Conservation (phyloP, 2,888 invertebrate species). For the Amblyjoppa proteus region DNA sequence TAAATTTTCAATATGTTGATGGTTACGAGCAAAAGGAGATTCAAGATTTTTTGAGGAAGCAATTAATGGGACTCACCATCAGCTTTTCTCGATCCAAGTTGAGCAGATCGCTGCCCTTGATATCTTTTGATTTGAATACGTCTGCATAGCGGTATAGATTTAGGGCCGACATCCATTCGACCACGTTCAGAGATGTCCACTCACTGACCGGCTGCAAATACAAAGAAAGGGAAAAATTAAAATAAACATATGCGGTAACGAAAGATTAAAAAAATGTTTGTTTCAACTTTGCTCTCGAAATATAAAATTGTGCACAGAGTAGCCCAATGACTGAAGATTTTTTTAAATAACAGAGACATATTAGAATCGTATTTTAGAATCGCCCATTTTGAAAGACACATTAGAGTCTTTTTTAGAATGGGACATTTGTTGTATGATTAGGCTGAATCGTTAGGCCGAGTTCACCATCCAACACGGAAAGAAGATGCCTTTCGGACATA, state of each 20-base stretch:
- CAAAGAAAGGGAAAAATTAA: constrained; percentile 62
- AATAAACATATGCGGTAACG: neutral
- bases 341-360: too few species aligned
- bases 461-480: constrained; percentile 24
- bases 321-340: neutral
- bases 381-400: neutral
- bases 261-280: neutral
- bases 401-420: neutral
- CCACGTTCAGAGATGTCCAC: constrained; percentile 90
- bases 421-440: neutral
- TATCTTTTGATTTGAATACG: constrained; percentile 90
- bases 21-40: neutral
- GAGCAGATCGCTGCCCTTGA: constrained; percentile 89
- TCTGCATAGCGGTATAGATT: constrained; percentile 91
- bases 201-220: constrained; percentile 88
- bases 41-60: constrained; percentile 1
- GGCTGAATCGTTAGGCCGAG: constrained; percentile 16
- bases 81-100: constrained; percentile 89
- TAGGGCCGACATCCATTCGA: constrained; percentile 92
- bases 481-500: neutral
- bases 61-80: constrained; percentile 85
- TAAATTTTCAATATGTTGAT: neutral
- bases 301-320: neutral
- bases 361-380: neutral
- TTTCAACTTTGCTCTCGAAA: neutral